Evolutionary conservation across 2,888 invertebrate genomes (phyloP).

Genomic region (Cactoblastis cactorum): DNA sequence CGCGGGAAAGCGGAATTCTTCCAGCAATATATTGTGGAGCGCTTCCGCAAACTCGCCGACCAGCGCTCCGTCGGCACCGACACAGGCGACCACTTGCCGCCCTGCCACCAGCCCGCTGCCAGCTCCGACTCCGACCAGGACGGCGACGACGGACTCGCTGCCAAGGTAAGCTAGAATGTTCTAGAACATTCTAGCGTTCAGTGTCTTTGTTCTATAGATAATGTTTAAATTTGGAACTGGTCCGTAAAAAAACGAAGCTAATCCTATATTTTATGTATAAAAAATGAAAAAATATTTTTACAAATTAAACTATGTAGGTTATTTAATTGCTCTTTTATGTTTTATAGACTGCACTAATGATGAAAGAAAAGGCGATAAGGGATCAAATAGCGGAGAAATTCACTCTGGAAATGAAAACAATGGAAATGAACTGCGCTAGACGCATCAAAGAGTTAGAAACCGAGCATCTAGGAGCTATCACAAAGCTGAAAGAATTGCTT

Average conservation of each 20-base stretch:
- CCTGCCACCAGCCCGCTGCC: conserved; percentile 17
- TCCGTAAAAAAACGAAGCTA: too few relatives aligned
- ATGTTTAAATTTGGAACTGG: too few relatives aligned
- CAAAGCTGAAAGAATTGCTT: conserved; percentile 67
- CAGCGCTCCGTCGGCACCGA: conserved; percentile 53
- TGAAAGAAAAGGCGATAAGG: conserved; percentile 79
- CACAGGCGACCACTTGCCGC: conserved; percentile 36
- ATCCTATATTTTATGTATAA: too few relatives aligned
- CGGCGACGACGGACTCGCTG: conserved; percentile 48
- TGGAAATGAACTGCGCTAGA: conserved; percentile 75
- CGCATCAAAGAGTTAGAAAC: conserved; percentile 73
- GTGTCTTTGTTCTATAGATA: too few relatives aligned
- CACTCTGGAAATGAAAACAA: conserved; percentile 79
- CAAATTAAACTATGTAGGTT: neutral
- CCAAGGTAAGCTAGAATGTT: conserved; percentile 36
- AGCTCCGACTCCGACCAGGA: conserved; percentile 50
- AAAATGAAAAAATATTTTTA: too few relatives aligned
- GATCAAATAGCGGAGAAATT: conserved; percentile 84
- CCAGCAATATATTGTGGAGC: conserved; percentile 80
- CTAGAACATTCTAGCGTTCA: too few relatives aligned
- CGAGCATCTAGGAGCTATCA: conserved; percentile 62
- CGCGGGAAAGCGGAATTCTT: conserved; percentile 82
- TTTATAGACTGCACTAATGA: conserved; percentile 70
- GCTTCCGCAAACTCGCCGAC: conserved; percentile 61
- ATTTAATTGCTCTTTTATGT: neutral